A percentile compares a stretch with the other conserved stretches of the same genome.
Evolutionary conservation across 2,113 vertebrate genomes (phyloP).

Genomic region (Orycteropus afer): DNA sequence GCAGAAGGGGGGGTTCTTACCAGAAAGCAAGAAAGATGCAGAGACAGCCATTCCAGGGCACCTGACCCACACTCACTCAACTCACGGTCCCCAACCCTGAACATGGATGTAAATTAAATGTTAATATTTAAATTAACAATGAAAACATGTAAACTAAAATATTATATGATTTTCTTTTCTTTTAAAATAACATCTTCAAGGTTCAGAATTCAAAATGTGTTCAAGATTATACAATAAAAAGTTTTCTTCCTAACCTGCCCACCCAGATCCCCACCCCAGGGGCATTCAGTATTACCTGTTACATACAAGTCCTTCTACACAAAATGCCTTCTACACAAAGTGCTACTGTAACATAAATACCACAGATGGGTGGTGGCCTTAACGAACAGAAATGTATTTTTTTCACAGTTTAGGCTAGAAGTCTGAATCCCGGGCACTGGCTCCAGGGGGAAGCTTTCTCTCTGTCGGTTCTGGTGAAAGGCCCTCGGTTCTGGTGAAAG

Average conservation of each 20-base stretch:
- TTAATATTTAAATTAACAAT: not conserved
- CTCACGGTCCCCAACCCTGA: not conserved
- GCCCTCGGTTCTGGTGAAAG: not conserved
- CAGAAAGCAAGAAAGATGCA: too few species aligned
- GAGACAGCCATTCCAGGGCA: not conserved
- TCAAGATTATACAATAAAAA: not conserved
- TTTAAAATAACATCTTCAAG: not conserved
- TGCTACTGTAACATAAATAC: not conserved
- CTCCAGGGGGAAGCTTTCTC: too few species aligned
- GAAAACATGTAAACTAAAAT: not conserved
- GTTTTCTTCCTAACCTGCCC: not conserved
- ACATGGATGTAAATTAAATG: not conserved
- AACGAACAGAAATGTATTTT: not conserved
- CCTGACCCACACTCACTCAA: not conserved
- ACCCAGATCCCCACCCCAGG: not conserved
- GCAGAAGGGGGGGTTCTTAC: not conserved
- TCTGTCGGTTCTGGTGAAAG: not conserved
- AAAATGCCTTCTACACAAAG: not conserved
- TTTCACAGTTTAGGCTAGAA: not conserved
- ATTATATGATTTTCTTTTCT: not conserved
- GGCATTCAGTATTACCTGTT: not conserved
- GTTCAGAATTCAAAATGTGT: not conserved
- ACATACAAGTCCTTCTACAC: not conserved
- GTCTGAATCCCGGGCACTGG: not conserved
- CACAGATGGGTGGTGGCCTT: not conserved